A percentile compares a stretch with the other conserved stretches of the same genome.
Evolutionary conservation across 92 coral and sea anemone genomes (phyloP).

Genomic region (Anthopleura xanthogrammica): DNA sequence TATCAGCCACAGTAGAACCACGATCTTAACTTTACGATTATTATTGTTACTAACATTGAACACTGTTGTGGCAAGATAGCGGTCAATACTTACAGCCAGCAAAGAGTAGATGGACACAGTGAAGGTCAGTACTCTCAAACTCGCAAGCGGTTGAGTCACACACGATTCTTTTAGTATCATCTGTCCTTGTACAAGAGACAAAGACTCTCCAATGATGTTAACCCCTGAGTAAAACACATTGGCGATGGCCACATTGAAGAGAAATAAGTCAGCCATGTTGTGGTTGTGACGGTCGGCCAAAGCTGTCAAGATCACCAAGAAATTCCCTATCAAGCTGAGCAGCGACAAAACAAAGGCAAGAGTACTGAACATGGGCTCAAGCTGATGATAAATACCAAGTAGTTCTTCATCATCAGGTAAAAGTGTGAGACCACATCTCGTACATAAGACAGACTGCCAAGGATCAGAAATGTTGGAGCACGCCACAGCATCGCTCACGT

Average conservation of each 20-base stretch:
- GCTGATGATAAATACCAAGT: slow-evolving; percentile 9
- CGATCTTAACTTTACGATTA: slow-evolving; percentile 28
- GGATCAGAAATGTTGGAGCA: slow-evolving; percentile 11
- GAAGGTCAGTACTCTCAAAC: slow-evolving; percentile 34
- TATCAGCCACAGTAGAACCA: slow-evolving; percentile 33
- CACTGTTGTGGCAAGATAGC: slow-evolving; percentile 25
- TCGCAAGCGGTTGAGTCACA: slow-evolving; percentile 19
- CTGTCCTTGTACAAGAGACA: slow-evolving; percentile 17
- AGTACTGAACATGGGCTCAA: slow-evolving; percentile 39
- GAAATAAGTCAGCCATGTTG: slow-evolving; percentile 41
- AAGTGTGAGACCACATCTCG: not conserved
- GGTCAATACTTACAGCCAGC: slow-evolving; percentile 37
- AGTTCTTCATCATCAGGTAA: not conserved
- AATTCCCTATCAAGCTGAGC: slow-evolving; percentile 38
- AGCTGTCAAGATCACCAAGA: slow-evolving; percentile 38
- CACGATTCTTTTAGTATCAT: slow-evolving; percentile 35
- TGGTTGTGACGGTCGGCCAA: slow-evolving; percentile 34
- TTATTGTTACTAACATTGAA: not conserved
- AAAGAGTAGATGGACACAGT: slow-evolving; percentile 42
- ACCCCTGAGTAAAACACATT: slow-evolving; percentile 38
- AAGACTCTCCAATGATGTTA: slow-evolving; percentile 45
- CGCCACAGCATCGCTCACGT: not conserved
- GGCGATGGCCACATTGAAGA: slow-evolving; percentile 42
- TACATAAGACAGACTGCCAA: slow-evolving; percentile 3
- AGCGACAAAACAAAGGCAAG: slow-evolving; percentile 28